These are phyloP conservation scores for Cranoglanis bouderius DNA, from an alignment of 2,113 vertebrate species.

Conservation along the genomic window DNA sequence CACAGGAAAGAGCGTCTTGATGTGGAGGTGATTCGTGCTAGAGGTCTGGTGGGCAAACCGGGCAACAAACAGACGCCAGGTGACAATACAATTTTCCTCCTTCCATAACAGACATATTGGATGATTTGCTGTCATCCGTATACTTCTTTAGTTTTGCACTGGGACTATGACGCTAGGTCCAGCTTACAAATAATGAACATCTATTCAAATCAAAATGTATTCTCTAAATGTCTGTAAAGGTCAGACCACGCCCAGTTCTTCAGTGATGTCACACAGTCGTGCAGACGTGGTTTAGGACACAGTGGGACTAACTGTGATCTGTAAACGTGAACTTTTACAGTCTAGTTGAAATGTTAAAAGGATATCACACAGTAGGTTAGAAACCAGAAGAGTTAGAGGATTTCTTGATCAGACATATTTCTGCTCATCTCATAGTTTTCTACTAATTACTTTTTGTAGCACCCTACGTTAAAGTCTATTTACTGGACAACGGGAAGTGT, in stretches of 20 bases:
- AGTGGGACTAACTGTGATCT: background rate
- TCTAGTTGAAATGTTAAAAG: background rate
- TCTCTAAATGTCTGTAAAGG: background rate
- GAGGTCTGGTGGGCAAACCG: constrained; percentile 97
- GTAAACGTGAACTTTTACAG: background rate
- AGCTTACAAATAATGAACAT: background rate
- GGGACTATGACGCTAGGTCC: background rate
- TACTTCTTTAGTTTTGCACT: background rate
- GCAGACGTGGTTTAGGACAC: background rate
- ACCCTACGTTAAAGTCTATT: constrained; percentile 96
- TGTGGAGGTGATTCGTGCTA: constrained; percentile 95
- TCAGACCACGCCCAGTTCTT: background rate
- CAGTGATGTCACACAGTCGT: background rate
- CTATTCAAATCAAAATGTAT: background rate
- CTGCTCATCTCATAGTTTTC: background rate
- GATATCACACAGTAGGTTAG: background rate
- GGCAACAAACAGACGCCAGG: constrained; percentile 99
- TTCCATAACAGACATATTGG: background rate
- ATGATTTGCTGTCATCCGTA: background rate
- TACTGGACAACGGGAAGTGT: constrained; percentile 95
- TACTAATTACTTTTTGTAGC: constrained; percentile 68
- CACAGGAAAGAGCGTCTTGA: constrained; percentile 96
- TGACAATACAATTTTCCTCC: constrained; percentile 52
- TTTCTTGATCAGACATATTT: background rate
- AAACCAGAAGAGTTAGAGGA: background rate